Evolutionary conservation across 1,140 invertebrate species (phyloP), one percentile per base, ranked within the genome.

Genomic region (Drosophila tristis): DNA sequence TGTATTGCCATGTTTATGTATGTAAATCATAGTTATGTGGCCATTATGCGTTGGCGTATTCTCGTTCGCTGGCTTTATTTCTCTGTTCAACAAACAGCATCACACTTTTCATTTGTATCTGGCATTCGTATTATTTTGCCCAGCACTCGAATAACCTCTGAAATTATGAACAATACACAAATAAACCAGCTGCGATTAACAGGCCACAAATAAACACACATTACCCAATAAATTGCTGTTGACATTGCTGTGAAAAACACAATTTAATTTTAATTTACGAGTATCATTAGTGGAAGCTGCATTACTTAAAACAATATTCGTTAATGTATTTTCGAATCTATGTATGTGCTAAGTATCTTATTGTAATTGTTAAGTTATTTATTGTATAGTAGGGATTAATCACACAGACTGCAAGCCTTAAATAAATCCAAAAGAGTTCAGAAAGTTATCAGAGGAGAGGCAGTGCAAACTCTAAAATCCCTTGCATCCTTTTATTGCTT

Each of bases 331-430:
- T 74, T 74, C 49, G 43, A 74, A 68, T 81, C 54, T 70, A 82
- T 68, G 61, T 80, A 80, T 80, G 76, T 77, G 76, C 67, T 86
- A 87, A 81, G 78, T 86, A 87, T 74, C 43, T 59, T 72, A 67
- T 47, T 68, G 44, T 68, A 71, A 71, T 45, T 61, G 39, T 68
- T 85, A 86, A 86, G 80, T 82, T 65, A 65, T 39, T 39, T 39
- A 65, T 29, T 67, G 64, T 70, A 70, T 49, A 67, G 25, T 68
- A 68, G 42, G 44, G 50, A 25, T 48, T 11, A 57, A 48, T 6
- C 45, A 44, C 39, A 44, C 47, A 35, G 31, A 31, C 35, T 43
- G 13, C 26, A 54, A 62, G 20, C 15, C 20, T 7, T 35, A 11
- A 23, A 55, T 11, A 35, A 16, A 11, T 15, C n/a, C 6, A 55